These are phyloP conservation scores for Digitonthophagus gazella DNA, from an alignment of 2,888 invertebrate species.

Conservation along the genomic window DNA sequence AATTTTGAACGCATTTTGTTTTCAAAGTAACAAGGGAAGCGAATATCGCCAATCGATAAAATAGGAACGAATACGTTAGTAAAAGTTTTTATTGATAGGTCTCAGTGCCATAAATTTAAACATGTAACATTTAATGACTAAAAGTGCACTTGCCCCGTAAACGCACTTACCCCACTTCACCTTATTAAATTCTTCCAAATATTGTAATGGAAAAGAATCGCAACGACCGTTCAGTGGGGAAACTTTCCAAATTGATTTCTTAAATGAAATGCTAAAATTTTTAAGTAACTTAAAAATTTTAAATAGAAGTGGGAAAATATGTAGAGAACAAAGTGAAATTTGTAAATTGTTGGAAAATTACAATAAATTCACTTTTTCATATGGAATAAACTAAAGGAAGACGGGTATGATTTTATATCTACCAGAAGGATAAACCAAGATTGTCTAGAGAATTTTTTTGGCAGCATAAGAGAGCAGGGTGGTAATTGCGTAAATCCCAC, in stretches of 20 bases:
- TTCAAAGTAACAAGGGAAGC: no score
- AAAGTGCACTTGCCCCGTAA: no score
- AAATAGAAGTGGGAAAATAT: neutral
- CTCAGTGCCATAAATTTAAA: no score
- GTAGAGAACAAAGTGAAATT: neutral
- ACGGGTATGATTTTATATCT: neutral
- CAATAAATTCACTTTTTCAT: neutral
- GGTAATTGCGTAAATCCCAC: conserved; percentile 30
- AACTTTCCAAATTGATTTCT: neutral
- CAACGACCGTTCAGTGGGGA: neutral
- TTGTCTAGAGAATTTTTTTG: conserved; percentile 33
- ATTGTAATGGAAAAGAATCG: neutral
- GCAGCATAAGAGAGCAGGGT: conserved; percentile 28
- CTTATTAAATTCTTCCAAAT: conserved; percentile 31
- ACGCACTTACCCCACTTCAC: no score
- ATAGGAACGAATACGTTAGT: no score
- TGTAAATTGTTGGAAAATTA: conserved; percentile 6
- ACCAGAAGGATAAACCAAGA: conserved; percentile 33
- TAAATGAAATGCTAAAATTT: neutral
- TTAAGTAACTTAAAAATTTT: neutral
- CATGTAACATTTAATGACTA: no score
- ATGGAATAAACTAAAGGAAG: neutral
- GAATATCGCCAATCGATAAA: no score
- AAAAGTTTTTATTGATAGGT: no score
- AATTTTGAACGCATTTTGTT: no score